Percentiles rank a stretch among this genome's conserved stretches.
Conservation (phyloP, 2,113 vertebrate genomes). For the Sander lucioperca region DNA sequence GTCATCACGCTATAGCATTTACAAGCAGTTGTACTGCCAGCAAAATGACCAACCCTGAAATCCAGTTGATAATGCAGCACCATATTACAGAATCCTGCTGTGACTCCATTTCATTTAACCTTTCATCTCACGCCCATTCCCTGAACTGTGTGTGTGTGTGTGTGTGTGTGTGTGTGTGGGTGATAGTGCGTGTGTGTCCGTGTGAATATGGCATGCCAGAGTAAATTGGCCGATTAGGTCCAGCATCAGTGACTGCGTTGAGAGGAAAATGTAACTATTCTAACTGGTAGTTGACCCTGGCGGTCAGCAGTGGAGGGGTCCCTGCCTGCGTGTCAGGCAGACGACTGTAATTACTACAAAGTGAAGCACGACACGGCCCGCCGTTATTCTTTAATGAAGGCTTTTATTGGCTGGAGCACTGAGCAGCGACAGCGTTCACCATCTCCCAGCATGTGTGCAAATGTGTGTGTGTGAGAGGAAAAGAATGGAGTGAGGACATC, state of each 20-base stretch:
- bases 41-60: constrained; percentile 36
- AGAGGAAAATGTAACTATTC: constrained; percentile 92
- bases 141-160: constrained; percentile 79
- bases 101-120: constrained; percentile 95
- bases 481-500: constrained; percentile 9
- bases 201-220: constrained; percentile 62
- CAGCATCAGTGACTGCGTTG: constrained; percentile 90
- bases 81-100: constrained; percentile 75
- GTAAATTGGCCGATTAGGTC: constrained; percentile 97
- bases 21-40: constrained; percentile 5
- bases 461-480: constrained; percentile 1
- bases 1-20: constrained; percentile 15
- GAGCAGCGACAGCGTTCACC: constrained; percentile 63
- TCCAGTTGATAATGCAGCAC: constrained; percentile 8
- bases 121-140: constrained; percentile 92
- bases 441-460: constrained; percentile 77
- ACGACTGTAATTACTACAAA: constrained; percentile 94
- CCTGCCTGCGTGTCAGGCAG: constrained; percentile 89
- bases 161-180: constrained; percentile 15
- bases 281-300: constrained; percentile 98
- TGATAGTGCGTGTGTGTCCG: constrained; percentile 9
- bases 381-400: constrained; percentile 94
- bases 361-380: constrained; percentile 92
- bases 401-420: constrained; percentile 92
- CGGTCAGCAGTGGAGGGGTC: constrained; percentile 86